A percentile compares a stretch with the other conserved stretches of the same genome.
These are phyloP conservation scores for Phylloscopus collybita DNA, from an alignment of 2,797 vertebrate genomes.

Conservation along the genomic window DNA sequence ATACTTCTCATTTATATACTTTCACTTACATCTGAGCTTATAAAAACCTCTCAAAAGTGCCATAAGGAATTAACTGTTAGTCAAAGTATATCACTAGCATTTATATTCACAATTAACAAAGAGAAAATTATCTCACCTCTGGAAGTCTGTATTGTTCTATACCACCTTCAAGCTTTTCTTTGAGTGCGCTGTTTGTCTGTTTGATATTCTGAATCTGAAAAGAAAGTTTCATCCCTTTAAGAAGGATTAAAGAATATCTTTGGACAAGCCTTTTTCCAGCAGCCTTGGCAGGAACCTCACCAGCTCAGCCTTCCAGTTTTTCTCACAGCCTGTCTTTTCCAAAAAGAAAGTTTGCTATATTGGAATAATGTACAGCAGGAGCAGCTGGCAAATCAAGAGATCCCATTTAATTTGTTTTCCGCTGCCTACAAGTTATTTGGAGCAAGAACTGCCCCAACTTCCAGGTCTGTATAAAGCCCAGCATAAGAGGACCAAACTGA, in stretches of 20 bases:
- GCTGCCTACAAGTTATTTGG: neutral
- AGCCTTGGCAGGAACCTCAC: neutral
- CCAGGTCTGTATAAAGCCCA: neutral
- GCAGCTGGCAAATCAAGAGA: neutral
- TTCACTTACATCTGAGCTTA: neutral
- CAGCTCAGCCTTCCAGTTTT: neutral
- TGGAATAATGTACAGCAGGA: neutral
- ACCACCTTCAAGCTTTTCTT: conserved; percentile 88
- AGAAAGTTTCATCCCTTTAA: conserved; percentile 13
- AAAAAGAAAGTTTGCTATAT: neutral
- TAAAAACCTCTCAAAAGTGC: neutral
- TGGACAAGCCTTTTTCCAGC: neutral
- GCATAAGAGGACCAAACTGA: neutral
- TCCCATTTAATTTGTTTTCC: neutral
- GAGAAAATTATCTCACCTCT: conserved; percentile 79
- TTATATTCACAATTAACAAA: neutral
- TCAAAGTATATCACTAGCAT: neutral
- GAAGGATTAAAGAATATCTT: neutral
- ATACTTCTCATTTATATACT: neutral
- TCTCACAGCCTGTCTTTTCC: neutral
- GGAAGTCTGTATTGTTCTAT: conserved; percentile 86
- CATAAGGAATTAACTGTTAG: neutral
- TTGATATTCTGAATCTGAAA: conserved; percentile 93
- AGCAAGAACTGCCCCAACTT: neutral
- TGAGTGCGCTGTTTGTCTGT: conserved; percentile 89